Conservation (phyloP, 1,140 invertebrate species). For the Trichonephila clavata region DNA sequence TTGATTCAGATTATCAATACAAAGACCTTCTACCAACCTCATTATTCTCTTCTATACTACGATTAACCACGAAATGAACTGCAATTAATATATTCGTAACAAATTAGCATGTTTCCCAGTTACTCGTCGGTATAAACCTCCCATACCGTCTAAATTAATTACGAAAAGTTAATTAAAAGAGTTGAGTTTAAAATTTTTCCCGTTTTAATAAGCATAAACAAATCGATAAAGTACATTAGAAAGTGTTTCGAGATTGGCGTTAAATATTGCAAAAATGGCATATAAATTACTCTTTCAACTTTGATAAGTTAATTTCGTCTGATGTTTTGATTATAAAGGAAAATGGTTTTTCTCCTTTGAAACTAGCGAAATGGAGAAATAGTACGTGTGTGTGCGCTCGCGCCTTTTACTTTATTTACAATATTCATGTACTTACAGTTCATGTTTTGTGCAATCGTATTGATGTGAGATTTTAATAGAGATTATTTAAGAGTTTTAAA, state of each 20-base stretch:
- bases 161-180: conserved; percentile 24
- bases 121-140: neutral
- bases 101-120: neutral
- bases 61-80: neutral
- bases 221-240: neutral
- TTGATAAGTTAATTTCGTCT: conserved; percentile 35
- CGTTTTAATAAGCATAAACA: conserved; percentile 14
- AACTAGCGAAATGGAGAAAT: neutral
- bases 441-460: neutral
- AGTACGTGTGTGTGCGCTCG: no score
- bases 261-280: neutral
- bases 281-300: conserved; percentile 35
- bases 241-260: neutral
- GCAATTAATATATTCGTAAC: conserved; percentile 18
- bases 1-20: neutral
- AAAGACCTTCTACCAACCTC: neutral
- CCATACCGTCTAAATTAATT: conserved; percentile 13
- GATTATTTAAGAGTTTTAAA: neutral
- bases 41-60: neutral
- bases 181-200: conserved; percentile 1
- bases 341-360: neutral
- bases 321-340: neutral
- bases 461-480: neutral
- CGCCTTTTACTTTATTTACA: neutral
- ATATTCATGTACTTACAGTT: neutral